Base-by-base conservation (phyloP, 2,888 invertebrate species). In the Philaethria dido region DNA sequence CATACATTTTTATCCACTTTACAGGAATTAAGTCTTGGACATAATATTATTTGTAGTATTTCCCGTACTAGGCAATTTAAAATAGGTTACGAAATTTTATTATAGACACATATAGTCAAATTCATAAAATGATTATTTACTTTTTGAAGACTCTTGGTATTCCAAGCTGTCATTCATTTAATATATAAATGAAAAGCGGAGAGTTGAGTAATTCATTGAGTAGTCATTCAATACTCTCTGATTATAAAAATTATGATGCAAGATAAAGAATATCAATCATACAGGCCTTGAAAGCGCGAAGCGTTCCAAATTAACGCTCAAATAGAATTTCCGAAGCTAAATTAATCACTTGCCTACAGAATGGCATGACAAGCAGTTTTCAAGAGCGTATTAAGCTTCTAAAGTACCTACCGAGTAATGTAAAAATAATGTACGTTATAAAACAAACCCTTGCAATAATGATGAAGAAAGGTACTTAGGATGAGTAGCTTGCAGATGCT, bases 291-390 rank as follows among this genome's bases (percentile, higher is more conserved):
- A 71, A 72, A 69, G 62, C 68, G 69, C 66, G 66, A 54, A 55
- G 61, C 62, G 55, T 63, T 62, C 62, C 55, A 69, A 74, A 74
- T 75, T 73, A 71, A 69, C 69, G 66, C 55, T 66, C 36, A 62
- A 65, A 62, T 64, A 64, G 64, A 69, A 64, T 68, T 69, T 64
- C 60, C 62, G 66, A 63, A 61, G 68, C 70, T 72, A 74, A 75
- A 82, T 80, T 80, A 80, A 80, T 80, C 80, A 80, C 75, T 72
- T 71, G 70, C 73, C 73, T 64, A 60, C 68, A 72, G 66, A 66
- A 62, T 70, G 74, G 65, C 70, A 75, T 81, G 81, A 81, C 78
- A 81, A 75, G 80, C 77, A 72, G 62, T 48, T 72, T 20, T 64
- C 42, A n/a, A 59, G 60, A 33, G 63, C 52, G 52, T 57, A 64